Evolutionary conservation across 1,140 invertebrate genomes (phyloP), one percentile per base, ranked within the genome.

Genomic region (Sminthurides bifidus): DNA sequence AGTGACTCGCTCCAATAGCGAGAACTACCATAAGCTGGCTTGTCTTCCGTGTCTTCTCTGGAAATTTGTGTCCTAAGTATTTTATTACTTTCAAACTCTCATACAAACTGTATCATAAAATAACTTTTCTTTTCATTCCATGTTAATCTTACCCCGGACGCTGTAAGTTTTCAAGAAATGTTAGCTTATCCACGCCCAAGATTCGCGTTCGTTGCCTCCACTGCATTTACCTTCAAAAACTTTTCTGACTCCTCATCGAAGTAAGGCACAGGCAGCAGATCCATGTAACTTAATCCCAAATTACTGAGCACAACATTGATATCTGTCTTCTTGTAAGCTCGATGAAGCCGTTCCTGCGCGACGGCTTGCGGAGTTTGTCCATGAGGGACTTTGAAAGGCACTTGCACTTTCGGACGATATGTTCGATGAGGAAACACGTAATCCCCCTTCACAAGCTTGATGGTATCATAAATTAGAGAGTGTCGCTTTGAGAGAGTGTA

Each of bases 151-250:
- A n/a, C 21, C 41, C 19, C 12, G 41, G 6, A 43, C 12, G 8
- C 21, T 14, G 12, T 43, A 6, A 14, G 41, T 14, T 38, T 2
- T 2, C 2, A 5, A 61, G 27, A 21, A 44, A 58, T 27, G 54
- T 54, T 27, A 38, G 37, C 38, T 62, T 62, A 2, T 59, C 56
- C 0, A 56, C 24, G 6, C 60, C 56, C 26, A 52, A 55, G 35
- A 62, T 41, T 48, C 40, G 38, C 5, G 31, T 33, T 30, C 60
- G n/a, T 23, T 59, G 56, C 30, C 60, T 30, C 27, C 48, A 62
- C 49, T 56, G 58, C 52, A 56, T 53, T 48, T 62, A n/a, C 60
- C 33, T 62, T 44, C 44, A 56, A 62, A 43, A 62, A 62, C 48
- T 56, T 43, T 23, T 54, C 55, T 53, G 49, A 59, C 4, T 27